Conservation (phyloP, 2,888 invertebrate species). For the Xanthia togata region DNA sequence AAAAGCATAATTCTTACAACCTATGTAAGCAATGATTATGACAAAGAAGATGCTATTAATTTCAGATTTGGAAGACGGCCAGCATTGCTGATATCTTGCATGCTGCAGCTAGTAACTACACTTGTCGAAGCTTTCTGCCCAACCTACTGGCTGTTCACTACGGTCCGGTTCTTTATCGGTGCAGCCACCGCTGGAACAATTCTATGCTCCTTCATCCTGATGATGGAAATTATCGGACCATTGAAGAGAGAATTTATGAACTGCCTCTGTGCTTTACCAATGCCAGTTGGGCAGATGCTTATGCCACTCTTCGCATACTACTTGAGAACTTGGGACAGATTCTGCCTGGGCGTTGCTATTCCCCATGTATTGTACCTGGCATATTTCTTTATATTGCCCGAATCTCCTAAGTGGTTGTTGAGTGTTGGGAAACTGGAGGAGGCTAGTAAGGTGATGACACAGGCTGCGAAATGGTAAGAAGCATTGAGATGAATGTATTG, state of each 20-base stretch:
- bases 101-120: conserved; percentile 92
- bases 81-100: conserved; percentile 91
- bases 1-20: not conserved
- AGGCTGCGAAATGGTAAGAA: conserved; percentile 88
- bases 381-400: conserved; percentile 92
- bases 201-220: conserved; percentile 92
- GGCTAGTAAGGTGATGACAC: conserved; percentile 90
- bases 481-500: conserved; percentile 15
- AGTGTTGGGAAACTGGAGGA: conserved; percentile 91
- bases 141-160: conserved; percentile 88
- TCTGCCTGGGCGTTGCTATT: conserved; percentile 91
- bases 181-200: conserved; percentile 94
- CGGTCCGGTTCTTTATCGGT: conserved; percentile 92
- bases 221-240: conserved; percentile 91
- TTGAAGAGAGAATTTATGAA: conserved; percentile 84
- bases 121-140: conserved; percentile 91
- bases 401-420: conserved; percentile 94
- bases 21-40: not conserved
- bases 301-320: conserved; percentile 91
- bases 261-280: conserved; percentile 91
- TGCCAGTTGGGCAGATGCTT: conserved; percentile 91
- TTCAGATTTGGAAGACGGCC: conserved; percentile 93
- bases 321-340: conserved; percentile 91
- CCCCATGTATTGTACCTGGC: conserved; percentile 89
- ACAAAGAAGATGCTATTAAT: conserved; percentile 40